Evolutionary conservation across 2,113 vertebrate species (phyloP), one percentile per base, ranked within the genome.

Genomic region (Grammomys surdaster): DNA sequence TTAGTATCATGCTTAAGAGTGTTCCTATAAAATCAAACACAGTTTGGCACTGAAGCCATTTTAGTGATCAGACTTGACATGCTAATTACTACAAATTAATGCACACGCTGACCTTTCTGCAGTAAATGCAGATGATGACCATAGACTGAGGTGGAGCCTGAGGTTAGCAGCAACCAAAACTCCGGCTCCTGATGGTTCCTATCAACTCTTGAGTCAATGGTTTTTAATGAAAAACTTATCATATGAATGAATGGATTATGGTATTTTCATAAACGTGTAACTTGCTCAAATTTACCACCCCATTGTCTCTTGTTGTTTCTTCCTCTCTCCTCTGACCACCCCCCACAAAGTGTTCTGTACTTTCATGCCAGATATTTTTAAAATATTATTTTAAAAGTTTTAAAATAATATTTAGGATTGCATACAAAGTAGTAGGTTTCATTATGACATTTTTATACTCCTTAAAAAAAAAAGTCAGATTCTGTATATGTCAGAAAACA

Each of bases 1-100:
- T 63, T 86, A 12, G 77, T 76, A 77, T 88, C 43, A 92, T 36
- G 67, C 5, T 22, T 33, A 78, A 20, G 6, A 81, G 5, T 24
- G 36, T 76, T 76, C 86, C 24, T 72, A 88, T 54, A 89, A 88
- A 93, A 67, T 28, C 70, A 48, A 94, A 91, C 26, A 36, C 3
- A 46, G 14, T 60, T 63, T 7, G 78, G 22, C 51, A 40, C 0
- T 84, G 26, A n/a, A 75, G 22, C 43, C 40, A 82, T 58, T 72
- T 93, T 86, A 91, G 65, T 82, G 4, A 86, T 36, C 33, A 78
- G 87, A 56, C 11, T 94, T 75, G 28, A 40, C 36, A 36, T 75
- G 9, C 84, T 58, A 67, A 89, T 82, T 87, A 82, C 26, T 63
- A 22, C 28, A 88, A n/a, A 63, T 10, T 75, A 89, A 94, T 43